Evolutionary conservation across 1,140 invertebrate genomes (phyloP), one percentile per base, ranked within the genome.

Genomic region (Dendrolimus kikuchii): DNA sequence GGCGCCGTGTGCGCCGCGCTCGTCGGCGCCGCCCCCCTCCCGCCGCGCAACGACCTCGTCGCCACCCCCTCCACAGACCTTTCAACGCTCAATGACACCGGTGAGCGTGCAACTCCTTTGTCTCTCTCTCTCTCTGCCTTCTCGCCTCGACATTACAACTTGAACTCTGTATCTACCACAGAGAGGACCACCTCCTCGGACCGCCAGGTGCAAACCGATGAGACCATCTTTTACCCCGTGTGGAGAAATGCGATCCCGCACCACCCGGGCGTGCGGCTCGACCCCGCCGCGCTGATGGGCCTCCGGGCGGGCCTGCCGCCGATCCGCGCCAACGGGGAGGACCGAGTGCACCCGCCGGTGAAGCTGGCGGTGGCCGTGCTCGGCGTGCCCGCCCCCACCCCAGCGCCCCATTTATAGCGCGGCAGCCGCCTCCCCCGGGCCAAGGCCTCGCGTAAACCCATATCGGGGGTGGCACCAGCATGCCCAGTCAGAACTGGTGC

Each of bases 201-300:
- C 49, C 62, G 76, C 7, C 72, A 76, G 46, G 72, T 82, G 4
- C 79, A 82, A 51, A 82, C 79, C 5, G 79, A 82, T 6, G 76
- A 76, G 7, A 45, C 51, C 10, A 49, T 52, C 4, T 46, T 62
- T 38, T 63, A 56, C 38, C 62, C 66, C 0, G 38, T 61, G 40
- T 38, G 38, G 5, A 42, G 1, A 51, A 57, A 23, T 51, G 53
- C 7, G 40, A 36, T 1, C 48, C 6, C 49, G n/a, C 54, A 57
- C 10, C 51, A 47, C 6, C 66, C 64, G 39, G 71, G 67, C 2
- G 50, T 76, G 8, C 53, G 48, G n/a, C 47, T 79, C 46, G 71
- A 79, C 47, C 54, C 68, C 8, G 64, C 66, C 40, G 64, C 65
- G 8, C 57, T 78, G 37, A 50, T 47, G 2, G 60, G 45, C 38